Base-by-base conservation (phyloP, 2,797 vertebrate species). In the Hydrocynus forskahlii region DNA sequence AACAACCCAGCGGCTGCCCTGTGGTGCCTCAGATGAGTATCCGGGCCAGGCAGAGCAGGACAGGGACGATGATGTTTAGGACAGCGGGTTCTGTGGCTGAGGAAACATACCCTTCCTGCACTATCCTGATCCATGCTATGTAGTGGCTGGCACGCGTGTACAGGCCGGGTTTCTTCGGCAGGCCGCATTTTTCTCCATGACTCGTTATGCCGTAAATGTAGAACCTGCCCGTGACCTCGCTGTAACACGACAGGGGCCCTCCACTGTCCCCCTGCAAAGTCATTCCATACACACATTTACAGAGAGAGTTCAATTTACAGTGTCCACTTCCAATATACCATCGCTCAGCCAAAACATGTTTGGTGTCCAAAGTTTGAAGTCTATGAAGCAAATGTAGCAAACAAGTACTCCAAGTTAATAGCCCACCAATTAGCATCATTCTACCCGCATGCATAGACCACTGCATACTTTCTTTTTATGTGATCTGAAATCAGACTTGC, bases 181-280 rank as follows among this genome's bases (percentile, higher is more conserved):
- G 77, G 60, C 87, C 92, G 4, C 91, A 92, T 5, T 72, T 2
- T 0, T 85, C 38, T 12, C 91, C 89, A 9, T 90, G 89, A 80
- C 92, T 92, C 0, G 91, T 92, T 83, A 92, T 87, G 25, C 92
- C 90, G 0, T 90, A 80, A 60, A 84, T 38, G 66, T 92, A 92
- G 85, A 92, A 92, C 43, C 80, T 83, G 25, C 89, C 77, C 40
- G 85, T 75, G 0, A 71, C 71, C 48, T 89, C 83, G 1, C 89
- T 91, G 88, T 89, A 92, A 81, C 92, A 92, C 80, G 93, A 91
- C 59, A 93, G 86, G 8, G 91, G 90, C 1, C 91, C 92, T 0
- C 92, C 91, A 0, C 91, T 92, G 86, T 92, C 92, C 13, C 91
- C 90, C 91, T 91, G 63, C 76, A 69, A 52, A 76, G 43, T 76